These are phyloP conservation scores for Protula sp. DNA, from an alignment of 2,888 invertebrate genomes.

Conservation along the genomic window DNA sequence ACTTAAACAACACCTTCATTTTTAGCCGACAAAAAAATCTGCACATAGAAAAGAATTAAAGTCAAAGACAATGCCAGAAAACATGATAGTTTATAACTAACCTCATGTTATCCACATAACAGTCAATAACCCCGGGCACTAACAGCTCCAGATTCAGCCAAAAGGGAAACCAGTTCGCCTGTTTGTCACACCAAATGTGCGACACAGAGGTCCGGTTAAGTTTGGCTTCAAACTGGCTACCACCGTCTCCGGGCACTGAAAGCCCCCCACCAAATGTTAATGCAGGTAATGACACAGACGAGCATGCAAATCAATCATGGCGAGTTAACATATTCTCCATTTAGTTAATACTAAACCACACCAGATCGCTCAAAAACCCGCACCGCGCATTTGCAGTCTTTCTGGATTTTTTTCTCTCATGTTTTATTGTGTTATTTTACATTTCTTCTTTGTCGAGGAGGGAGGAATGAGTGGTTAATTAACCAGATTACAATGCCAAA, in stretches of 20 bases:
- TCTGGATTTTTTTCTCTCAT: no score
- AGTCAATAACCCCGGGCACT: constrained; percentile 84
- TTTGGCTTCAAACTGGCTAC: constrained; percentile 86
- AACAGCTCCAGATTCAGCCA: constrained; percentile 93
- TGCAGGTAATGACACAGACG: neutral
- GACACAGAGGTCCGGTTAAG: constrained; percentile 75
- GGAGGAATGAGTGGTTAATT: no score
- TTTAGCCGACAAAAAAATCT: neutral
- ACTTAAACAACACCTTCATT: neutral
- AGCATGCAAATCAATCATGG: no score
- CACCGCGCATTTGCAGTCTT: no score
- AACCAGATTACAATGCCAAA: no score
- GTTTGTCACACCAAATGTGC: constrained; percentile 81
- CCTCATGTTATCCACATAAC: constrained; percentile 69
- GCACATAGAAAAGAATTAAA: neutral
- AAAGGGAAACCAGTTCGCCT: constrained; percentile 69
- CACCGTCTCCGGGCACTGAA: constrained; percentile 95
- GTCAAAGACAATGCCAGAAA: neutral
- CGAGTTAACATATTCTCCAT: no score
- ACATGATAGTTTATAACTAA: constrained; percentile 18
- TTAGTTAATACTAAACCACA: no score
- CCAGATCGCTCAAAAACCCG: no score
- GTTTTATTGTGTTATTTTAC: no score
- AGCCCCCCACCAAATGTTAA: neutral
- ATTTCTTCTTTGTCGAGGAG: no score